Base-by-base conservation (phyloP, 2,113 vertebrate species). In the Datnioides undecimradiatus region DNA sequence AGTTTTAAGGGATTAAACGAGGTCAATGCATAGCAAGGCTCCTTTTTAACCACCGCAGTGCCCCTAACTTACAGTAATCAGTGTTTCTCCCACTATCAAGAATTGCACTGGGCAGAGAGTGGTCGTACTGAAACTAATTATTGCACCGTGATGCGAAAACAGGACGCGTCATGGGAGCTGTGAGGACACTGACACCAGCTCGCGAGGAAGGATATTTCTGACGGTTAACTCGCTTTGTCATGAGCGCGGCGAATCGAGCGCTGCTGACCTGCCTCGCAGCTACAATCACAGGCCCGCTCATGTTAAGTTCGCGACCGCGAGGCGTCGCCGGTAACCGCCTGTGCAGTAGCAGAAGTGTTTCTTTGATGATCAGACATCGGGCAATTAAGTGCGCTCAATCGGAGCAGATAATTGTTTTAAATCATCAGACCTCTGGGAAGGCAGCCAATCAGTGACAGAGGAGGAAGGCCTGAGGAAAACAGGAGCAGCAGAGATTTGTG, bases 21-120 rank as follows among this genome's bases (percentile, higher is more conserved):
- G 29, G 29, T 84, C 19, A 43, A 86, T 77, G 83, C 77, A 82
- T 60, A 75, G 70, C 46, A 65, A 77, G 38, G 60, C 83, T 60
- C 29, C 29, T 63, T 48, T 10, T 73, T 85, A 81, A 81, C 80
- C 71, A 43, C 68, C 57, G n/a, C 58, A 54, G 51, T 27, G 49
- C 55, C 60, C 58, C 23, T 16, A 38, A 33, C 31, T 14, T 41
- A 72, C 49, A 73, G 73, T 59, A 54, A 59, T 27, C 60, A 11
- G 25, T 36, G 27, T 59, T 59, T 29, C 31, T 48, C 16, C 27
- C 66, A 64, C 46, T 19, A 25, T 21, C 0, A 34, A 59, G 14
- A 59, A 64, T 33, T 64, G 78, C 68, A 73, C 33, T 23, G 58
- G 75, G 57, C 70, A 31, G 62, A 36, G 41, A n/a, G 19, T 36